A percentile compares a stretch with the other conserved stretches of the same genome.
phyloP scores from a whole-genome alignment of 2,113 vertebrate genomes.

The Parus major region DNA sequence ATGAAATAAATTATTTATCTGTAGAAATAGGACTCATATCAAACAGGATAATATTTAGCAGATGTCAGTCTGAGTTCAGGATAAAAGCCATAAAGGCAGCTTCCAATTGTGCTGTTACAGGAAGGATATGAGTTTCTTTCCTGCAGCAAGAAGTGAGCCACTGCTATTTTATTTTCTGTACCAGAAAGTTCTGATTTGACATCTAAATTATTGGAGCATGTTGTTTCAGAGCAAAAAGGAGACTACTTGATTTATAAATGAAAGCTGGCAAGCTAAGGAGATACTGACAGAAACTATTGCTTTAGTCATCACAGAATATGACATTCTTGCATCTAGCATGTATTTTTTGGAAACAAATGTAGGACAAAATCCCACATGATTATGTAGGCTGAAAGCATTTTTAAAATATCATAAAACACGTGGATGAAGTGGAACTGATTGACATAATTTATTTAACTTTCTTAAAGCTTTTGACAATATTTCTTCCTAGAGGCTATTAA shows the following conservation, averaged over 20 bases:
- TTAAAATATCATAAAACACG: neutral
- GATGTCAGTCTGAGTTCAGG: neutral
- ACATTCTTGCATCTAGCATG: neutral
- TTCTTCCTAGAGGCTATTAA: neutral
- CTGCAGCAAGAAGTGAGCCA: neutral
- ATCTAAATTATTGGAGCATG: conserved; percentile 3
- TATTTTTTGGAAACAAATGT: conserved; percentile 38
- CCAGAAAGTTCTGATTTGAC: conserved; percentile 36
- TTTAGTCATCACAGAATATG: neutral
- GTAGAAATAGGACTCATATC: neutral
- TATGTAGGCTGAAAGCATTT: conserved; percentile 29
- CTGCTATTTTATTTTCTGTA: conserved; percentile 24
- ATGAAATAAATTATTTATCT: neutral
- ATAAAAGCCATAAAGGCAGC: neutral
- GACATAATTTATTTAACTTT: neutral
- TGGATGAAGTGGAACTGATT: neutral
- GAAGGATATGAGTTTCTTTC: neutral
- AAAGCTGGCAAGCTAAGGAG: conserved; percentile 43
- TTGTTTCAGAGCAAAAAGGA: conserved; percentile 27
- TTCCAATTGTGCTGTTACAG: neutral
- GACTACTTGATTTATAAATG: conserved; percentile 35
- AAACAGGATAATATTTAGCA: neutral
- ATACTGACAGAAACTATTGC: conserved; percentile 37
- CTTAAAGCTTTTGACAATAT: neutral
- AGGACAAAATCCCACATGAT: conserved; percentile 18